Evolutionary conservation across 64 coral and sea anemone genomes (phyloP), one percentile per base, ranked within the genome.

Genomic region (Platygyra sinensis): DNA sequence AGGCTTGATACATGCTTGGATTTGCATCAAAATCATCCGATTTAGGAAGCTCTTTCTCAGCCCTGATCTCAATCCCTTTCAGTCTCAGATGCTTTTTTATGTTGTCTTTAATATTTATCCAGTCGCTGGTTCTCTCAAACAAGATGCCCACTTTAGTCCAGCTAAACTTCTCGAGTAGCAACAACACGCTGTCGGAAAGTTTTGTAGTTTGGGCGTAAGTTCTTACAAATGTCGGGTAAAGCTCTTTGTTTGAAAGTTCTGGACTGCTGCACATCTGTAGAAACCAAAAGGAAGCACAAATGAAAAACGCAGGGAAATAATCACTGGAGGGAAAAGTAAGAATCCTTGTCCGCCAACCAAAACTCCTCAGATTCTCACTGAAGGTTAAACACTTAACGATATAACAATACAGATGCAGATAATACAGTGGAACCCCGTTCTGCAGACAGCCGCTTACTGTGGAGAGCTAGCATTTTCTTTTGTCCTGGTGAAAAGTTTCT

Each of bases 241-340:
- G 81, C 36, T 85, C 67, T 60, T 85, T 85, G 31, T 85, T 72
- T 72, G 63, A 85, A 85, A 85, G 81, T 85, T 85, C 81, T 25
- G 81, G 36, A 42, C 81, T 85, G 19, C 1, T 51, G 33, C 81
- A 85, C 62, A 85, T 49, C 81, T 85, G 39, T 50, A 22, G 22
- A 51, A 30, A 85, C 50, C 3, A 71, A 52, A 36, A 24, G 49
- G 62, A 64, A 19, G 20, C 30, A 42, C 9, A 14, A 67, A 4
- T 80, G 51, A 19, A 30, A 22, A 27, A 14, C 10, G 15, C 10
- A 0, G 54, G 0, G 54, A 57, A 57, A 46, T 46, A 46, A 46
- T 46, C 42, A 46, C 42, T 46, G 42, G 42, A 5, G 5, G 42
- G 42, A 5, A 46, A 39, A 39, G 38, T 39, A 39, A 2, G 38